Percentiles rank a stretch among this genome's conserved stretches.
Evolutionary conservation across 1,140 invertebrate genomes (phyloP).

Genomic region (Hyphantria cunea): DNA sequence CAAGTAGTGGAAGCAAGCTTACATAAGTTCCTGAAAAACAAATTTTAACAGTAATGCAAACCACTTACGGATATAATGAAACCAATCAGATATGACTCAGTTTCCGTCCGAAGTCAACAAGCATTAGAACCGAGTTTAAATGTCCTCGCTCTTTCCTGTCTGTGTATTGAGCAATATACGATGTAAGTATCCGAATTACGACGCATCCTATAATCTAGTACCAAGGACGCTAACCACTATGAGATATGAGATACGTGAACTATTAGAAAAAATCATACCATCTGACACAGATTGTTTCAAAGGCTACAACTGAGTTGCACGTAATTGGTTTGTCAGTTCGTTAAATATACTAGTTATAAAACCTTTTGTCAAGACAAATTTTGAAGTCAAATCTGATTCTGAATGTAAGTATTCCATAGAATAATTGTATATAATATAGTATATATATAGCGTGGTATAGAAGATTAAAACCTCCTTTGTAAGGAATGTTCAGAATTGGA

Average conservation of each 20-base stretch:
- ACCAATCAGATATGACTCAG: slow-evolving; percentile 32
- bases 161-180: slow-evolving; percentile 50
- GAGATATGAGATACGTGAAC: neutral
- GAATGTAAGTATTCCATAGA: too few species aligned
- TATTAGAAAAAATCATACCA: neutral
- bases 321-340: too few species aligned
- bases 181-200: slow-evolving; percentile 39
- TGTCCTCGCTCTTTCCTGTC: slow-evolving; percentile 47
- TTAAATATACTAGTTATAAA: too few species aligned
- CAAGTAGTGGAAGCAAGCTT: neutral
- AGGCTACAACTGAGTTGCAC: too few species aligned
- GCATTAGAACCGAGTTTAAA: slow-evolving; percentile 25
- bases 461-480: too few species aligned
- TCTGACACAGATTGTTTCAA: too few species aligned
- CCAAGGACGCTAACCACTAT: slow-evolving; percentile 15
- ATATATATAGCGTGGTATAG: too few species aligned
- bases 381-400: too few species aligned
- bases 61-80: slow-evolving; percentile 28
- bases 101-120: slow-evolving; percentile 20
- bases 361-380: too few species aligned
- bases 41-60: neutral
- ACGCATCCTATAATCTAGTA: slow-evolving; percentile 51
- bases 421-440: too few species aligned
- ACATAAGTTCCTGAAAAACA: neutral
- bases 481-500: too few species aligned